Evolutionary conservation across 2,113 vertebrate genomes (phyloP).

Genomic region (Burhinus oedicnemus): DNA sequence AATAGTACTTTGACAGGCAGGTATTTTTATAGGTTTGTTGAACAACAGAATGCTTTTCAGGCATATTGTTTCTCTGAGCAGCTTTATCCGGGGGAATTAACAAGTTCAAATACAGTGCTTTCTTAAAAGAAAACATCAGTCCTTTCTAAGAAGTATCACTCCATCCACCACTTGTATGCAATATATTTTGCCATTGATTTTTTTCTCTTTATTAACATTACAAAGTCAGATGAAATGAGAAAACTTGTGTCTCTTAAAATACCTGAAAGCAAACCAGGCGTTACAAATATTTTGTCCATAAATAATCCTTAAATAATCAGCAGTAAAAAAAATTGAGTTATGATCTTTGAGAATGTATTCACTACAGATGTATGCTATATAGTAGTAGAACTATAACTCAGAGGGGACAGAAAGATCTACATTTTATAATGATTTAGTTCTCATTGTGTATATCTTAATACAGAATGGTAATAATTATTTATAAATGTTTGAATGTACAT

Average conservation of each 20-base stretch:
- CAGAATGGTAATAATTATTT: background rate
- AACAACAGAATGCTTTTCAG: background rate
- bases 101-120: background rate
- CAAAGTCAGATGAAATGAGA: background rate
- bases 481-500: background rate
- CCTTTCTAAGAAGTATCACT: background rate
- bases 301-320: background rate
- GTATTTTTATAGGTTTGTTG: background rate
- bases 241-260: background rate
- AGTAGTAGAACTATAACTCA: background rate
- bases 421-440: background rate
- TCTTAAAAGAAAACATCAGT: background rate
- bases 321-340: background rate
- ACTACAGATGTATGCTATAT: background rate
- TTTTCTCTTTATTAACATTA: background rate
- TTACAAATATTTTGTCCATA: background rate
- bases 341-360: background rate
- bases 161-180: background rate
- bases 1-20: background rate
- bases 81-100: background rate
- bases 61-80: background rate
- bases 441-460: background rate
- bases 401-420: rapidly evolving
- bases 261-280: background rate
- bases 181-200: background rate